A percentile compares a stretch with the other conserved stretches of the same genome.
These are phyloP conservation scores for Epinotia brunnichana DNA, from an alignment of 2,888 invertebrate genomes.

Conservation along the genomic window DNA sequence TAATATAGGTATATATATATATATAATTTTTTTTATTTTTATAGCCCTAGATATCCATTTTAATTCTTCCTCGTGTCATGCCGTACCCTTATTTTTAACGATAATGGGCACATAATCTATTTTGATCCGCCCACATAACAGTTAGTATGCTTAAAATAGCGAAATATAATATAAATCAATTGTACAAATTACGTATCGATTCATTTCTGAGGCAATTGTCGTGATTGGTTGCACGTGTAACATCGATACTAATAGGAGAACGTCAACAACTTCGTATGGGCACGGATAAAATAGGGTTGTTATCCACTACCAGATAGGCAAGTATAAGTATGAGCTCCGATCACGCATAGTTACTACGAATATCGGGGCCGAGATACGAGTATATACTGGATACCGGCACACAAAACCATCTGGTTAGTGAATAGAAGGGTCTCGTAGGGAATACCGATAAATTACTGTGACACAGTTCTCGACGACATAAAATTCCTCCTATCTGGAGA, in stretches of 20 bases:
- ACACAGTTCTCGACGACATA: neutral
- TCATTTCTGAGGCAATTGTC: conserved; percentile 53
- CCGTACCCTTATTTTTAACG: neutral
- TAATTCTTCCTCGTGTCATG: neutral
- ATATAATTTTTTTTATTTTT: no score
- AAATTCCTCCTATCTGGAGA: neutral
- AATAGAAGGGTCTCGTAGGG: neutral
- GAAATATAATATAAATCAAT: conserved; percentile 37
- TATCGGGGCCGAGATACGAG: no score
- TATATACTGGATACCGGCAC: neutral
- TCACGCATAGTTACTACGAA: neutral
- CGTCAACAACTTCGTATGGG: conserved; percentile 16
- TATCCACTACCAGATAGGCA: neutral
- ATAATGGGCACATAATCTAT: conserved; percentile 16
- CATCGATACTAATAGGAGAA: conserved; percentile 41
- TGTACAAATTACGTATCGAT: conserved; percentile 32
- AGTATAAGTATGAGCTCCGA: neutral
- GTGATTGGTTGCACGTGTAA: conserved; percentile 69
- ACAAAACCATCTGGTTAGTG: neutral
- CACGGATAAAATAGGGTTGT: conserved; percentile 38
- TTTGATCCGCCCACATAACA: conserved; percentile 22
- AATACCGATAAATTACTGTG: conserved; percentile 9
- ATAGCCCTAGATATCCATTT: neutral
- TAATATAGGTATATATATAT: no score
- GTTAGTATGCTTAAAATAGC: conserved; percentile 37